Evolutionary conservation across 2,888 invertebrate species (phyloP), one percentile per base, ranked within the genome.

Genomic region (Hermaeophaga mercurialis): DNA sequence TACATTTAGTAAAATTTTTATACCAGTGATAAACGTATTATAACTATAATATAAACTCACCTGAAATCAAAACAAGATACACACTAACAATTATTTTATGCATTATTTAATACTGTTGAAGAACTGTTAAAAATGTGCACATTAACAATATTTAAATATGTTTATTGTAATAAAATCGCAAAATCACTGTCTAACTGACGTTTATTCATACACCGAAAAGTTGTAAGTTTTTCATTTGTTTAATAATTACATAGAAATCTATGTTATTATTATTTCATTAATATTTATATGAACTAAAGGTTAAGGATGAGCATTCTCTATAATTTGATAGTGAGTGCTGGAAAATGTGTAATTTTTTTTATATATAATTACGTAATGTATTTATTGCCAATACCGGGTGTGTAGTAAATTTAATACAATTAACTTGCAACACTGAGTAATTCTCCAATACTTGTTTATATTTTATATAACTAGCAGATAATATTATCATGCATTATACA

Each of bases 261-360:
- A 38, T 38, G 38, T 15, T 15, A 38, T 38, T 38, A 15, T 38
- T 38, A n/a, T 38, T 38, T 38, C 38, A 38, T 38, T 18, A 18
- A 18, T 38, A 38, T 34, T 34, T 34, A 34, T 34, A 5, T 3
- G 9, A 7, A 38, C 38, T 38, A 38, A n/a, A 38, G 38, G 38
- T 38, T 15, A 38, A 38, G 38, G n/a, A n/a, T n/a, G n/a, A 38
- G 15, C 9, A 18, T 15, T 7, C 38, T 11, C 6, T 38, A 34
- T 15, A 34, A 34, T 34, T 34, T 34, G 6, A 9, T 7, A 15
- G 12, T 15, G 11, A 34, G 7, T 34, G 11, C 11, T 38, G 6
- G 38, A 38, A 15, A 1, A 14, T 8, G 1, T n/a, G 1, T 31
- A 31, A n/a, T n/a, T n/a, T n/a, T n/a, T n/a, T n/a, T n/a, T n/a